phyloP scores from a whole-genome alignment of 2,888 invertebrate species.

The Actias luna region DNA sequence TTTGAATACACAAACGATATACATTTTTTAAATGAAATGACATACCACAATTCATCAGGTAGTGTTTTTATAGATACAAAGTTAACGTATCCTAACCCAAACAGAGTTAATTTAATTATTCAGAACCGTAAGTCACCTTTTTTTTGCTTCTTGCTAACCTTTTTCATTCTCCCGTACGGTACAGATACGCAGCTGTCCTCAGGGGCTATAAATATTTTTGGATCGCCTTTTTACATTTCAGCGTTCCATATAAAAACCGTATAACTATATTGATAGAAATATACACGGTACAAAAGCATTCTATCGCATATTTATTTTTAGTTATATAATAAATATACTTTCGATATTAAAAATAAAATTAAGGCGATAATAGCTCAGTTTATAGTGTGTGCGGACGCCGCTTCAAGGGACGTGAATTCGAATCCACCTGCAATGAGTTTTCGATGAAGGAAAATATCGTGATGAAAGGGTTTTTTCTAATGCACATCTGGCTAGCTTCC shows the following conservation, averaged over 20 bases:
- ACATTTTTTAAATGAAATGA: background rate
- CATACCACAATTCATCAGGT: background rate
- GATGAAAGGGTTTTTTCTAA: no score
- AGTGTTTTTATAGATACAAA: background rate
- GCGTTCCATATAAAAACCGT: background rate
- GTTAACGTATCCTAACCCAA: background rate
- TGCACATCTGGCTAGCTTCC: no score
- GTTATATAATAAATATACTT: no score
- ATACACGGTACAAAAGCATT: background rate
- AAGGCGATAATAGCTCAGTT: no score
- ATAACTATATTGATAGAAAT: background rate
- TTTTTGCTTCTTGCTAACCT: slow-evolving; percentile 5
- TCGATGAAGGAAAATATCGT: no score
- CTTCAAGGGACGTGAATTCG: no score
- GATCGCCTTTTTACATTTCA: slow-evolving; percentile 24
- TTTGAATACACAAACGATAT: background rate
- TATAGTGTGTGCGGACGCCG: no score
- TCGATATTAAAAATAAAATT: no score
- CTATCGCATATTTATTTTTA: no score
- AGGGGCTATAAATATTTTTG: slow-evolving; percentile 33
- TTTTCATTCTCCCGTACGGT: slow-evolving; percentile 21
- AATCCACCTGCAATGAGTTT: no score
- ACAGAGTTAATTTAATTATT: slow-evolving; percentile 32
- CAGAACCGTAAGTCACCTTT: slow-evolving; percentile 29
- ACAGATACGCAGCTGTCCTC: slow-evolving; percentile 25